A percentile compares a stretch with the other conserved stretches of the same genome.
Evolutionary conservation across 2,113 vertebrate species (phyloP).

Genomic region (human (Homo sapiens)): GRCh38 chr20:56492501-56493000

Average conservation of each 20-base stretch:
- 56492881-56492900: not conserved
- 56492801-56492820: not conserved
- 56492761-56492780: rapidly evolving
- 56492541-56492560: too few species aligned
- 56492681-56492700: rapidly evolving
- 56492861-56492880: too few species aligned
- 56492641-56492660: not conserved
- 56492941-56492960: too few species aligned
- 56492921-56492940: too few species aligned
- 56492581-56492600: not conserved
- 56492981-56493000: too few species aligned
- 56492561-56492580: too few species aligned
- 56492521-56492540: too few species aligned
- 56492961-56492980: too few species aligned
- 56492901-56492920: too few species aligned
- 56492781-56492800: rapidly evolving
- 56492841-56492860: not conserved
- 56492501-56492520: too few species aligned
- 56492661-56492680: not conserved
- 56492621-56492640: rapidly evolving
- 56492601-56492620: not conserved
- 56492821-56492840: not conserved
- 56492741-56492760: not conserved
- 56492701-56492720: rapidly evolving
- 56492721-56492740: not conserved